These are phyloP conservation scores for Thamnaconus septentrionalis DNA, from an alignment of 2,113 vertebrate genomes.

Conservation along the genomic window DNA sequence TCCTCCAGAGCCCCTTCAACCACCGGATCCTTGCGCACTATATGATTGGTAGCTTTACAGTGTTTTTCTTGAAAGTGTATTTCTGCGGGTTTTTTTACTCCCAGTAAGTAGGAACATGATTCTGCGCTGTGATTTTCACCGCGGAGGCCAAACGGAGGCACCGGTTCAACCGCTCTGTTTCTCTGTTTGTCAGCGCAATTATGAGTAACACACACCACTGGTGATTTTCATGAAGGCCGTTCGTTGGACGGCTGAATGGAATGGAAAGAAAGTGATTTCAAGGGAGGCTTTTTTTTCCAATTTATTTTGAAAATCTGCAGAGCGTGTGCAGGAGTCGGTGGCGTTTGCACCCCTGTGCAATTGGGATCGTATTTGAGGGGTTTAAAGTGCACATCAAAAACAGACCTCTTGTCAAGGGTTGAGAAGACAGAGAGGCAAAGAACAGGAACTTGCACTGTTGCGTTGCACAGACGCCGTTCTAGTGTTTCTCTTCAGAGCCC, in stretches of 20 bases:
- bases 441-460: constrained; percentile 18
- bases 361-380: constrained; percentile 29
- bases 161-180: too few relatives aligned
- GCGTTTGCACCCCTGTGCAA: constrained; percentile 32
- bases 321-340: neutral
- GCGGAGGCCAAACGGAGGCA: neutral
- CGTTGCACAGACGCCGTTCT: constrained; percentile 29
- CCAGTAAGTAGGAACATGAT: constrained; percentile 25
- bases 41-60: constrained; percentile 48
- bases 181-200: neutral
- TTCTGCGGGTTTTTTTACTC: constrained; percentile 25
- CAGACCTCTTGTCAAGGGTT: constrained; percentile 30
- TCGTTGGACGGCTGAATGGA: neutral
- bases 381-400: constrained; percentile 47
- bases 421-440: constrained; percentile 17
- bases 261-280: neutral
- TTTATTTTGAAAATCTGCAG: neutral
- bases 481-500: constrained; percentile 27
- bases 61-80: constrained; percentile 35
- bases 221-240: neutral
- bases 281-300: neutral
- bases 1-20: constrained; percentile 58
- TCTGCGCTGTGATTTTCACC: constrained; percentile 28
- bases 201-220: neutral
- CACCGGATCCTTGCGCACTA: constrained; percentile 27